phyloP scores from a whole-genome alignment of 2,113 vertebrate genomes.

The Malurus cyaneus region DNA sequence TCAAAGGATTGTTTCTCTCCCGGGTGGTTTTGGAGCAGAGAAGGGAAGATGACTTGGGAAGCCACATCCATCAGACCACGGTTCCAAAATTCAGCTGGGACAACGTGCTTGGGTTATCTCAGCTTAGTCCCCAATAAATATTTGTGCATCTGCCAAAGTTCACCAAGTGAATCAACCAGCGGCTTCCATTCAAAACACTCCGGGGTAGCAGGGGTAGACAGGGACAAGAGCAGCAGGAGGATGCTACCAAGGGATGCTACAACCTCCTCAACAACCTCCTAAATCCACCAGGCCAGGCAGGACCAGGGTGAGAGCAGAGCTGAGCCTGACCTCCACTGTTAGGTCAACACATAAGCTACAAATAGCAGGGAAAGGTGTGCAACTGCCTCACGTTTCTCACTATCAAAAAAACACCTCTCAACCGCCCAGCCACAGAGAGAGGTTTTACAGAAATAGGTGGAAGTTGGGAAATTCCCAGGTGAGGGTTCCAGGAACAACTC shows the following conservation, averaged over 20 bases:
- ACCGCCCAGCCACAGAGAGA: background rate
- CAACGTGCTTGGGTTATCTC: background rate
- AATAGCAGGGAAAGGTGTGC: background rate
- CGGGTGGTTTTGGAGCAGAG: accelerated
- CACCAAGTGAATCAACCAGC: background rate
- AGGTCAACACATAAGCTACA: background rate
- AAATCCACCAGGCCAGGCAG: background rate
- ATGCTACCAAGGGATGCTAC: background rate
- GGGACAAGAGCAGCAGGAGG: accelerated
- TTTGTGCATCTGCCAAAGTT: conserved; percentile 34
- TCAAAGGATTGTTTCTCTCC: background rate
- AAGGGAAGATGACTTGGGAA: background rate
- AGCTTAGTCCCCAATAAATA: background rate
- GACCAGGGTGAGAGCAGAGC: accelerated
- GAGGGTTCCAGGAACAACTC: background rate
- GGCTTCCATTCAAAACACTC: background rate
- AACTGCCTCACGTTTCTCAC: accelerated
- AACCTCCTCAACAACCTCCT: background rate
- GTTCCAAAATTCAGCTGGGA: background rate
- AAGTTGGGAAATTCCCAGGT: background rate
- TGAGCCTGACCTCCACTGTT: background rate
- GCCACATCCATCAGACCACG: background rate
- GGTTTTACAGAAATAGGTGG: background rate
- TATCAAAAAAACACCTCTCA: background rate
- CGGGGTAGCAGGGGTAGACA: accelerated